These are phyloP conservation scores for Caenorhabditis sulstoni DNA, from an alignment of 2,888 invertebrate genomes.

Conservation along the genomic window DNA sequence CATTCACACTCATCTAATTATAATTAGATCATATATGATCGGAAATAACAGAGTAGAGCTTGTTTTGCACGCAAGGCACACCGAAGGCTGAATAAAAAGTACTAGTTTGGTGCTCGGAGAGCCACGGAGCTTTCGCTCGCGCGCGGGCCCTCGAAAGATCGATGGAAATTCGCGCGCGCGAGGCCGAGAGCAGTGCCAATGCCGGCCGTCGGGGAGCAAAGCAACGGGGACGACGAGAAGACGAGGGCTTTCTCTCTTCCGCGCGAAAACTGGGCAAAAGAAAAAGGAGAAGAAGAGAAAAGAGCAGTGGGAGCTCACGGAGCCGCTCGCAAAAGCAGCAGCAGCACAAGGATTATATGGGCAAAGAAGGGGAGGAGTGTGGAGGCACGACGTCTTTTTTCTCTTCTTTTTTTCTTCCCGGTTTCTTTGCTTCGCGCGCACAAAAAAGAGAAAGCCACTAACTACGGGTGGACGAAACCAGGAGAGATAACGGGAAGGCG, in stretches of 20 bases:
- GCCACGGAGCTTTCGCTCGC: slow-evolving; percentile 10
- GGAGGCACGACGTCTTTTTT: slow-evolving; percentile 45
- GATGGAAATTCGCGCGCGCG: slow-evolving; percentile 57
- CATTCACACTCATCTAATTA: slow-evolving; percentile 39
- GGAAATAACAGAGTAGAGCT: background rate
- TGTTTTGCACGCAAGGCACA: slow-evolving; percentile 6
- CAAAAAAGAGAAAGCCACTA: slow-evolving; percentile 49
- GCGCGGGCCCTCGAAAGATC: slow-evolving; percentile 45
- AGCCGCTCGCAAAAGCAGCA: slow-evolving; percentile 46
- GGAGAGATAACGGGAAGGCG: slow-evolving; percentile 24
- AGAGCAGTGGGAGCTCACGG: slow-evolving; percentile 46
- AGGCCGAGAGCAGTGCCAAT: slow-evolving; percentile 36
- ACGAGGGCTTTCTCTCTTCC: slow-evolving; percentile 8
- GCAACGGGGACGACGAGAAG: slow-evolving; percentile 40
- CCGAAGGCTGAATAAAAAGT: slow-evolving; percentile 27
- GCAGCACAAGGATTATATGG: slow-evolving; percentile 55
- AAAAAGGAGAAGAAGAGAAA: slow-evolving; percentile 27
- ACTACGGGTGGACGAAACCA: slow-evolving; percentile 49
- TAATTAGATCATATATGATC: slow-evolving; percentile 6
- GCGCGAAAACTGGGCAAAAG: slow-evolving; percentile 50
- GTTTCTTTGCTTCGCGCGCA: background rate
- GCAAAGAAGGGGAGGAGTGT: slow-evolving; percentile 35
- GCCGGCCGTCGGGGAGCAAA: slow-evolving; percentile 49
- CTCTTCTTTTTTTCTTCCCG: background rate
- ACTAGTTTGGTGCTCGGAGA: slow-evolving; percentile 41